Base-by-base conservation (phyloP, 2,888 invertebrate genomes). In the Yponomeuta malinellus region DNA sequence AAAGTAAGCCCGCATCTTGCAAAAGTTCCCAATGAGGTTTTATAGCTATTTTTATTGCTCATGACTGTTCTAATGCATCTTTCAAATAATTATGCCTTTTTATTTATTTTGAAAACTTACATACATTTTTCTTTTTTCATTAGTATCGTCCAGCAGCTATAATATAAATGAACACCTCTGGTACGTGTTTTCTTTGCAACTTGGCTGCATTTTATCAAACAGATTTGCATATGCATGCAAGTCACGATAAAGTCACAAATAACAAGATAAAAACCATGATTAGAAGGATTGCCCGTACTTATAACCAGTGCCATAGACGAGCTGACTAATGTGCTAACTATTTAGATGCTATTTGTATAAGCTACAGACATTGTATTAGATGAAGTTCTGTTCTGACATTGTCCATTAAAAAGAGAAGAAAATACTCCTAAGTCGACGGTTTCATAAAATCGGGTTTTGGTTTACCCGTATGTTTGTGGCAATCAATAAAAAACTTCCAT, bases 201-300 rank as follows among this genome's bases (percentile, higher is more conserved):
- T 73, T 72, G 74, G 74, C 78, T 78, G 79, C 68, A 52, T 69
- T 80, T 83, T 84, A 84, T 81, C 82, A 79, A 78, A 74, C 74
- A 76, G 80, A 86, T 87, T 88, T 86, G 83, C 86, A 87, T 87
- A 83, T 77, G 78, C 81, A 83, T 75, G 78, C 75, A 78, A 79
- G 79, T 48, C 23, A 69, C 67, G 67, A 67, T 67, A 67, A 67
- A 67, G 52, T 59, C 31, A 31, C 29, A 64, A 64, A 64, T 10
- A 64, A 64, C 64, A n/a, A 37, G 8, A 43, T 48, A 68, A 37
- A 68, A 68, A 37, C n/a, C 48, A 48, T 68, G 68, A 68, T 69
- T 69, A 52, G 68, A 69, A 48, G 68, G 68, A 52, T 69, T 12
- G n/a, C 10, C 29, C n/a, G 48, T 68, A 48, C 65, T 2, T 31